These are phyloP conservation scores for Diachasmimorpha longicaudata DNA, from an alignment of 1,140 invertebrate genomes.

Conservation along the genomic window DNA sequence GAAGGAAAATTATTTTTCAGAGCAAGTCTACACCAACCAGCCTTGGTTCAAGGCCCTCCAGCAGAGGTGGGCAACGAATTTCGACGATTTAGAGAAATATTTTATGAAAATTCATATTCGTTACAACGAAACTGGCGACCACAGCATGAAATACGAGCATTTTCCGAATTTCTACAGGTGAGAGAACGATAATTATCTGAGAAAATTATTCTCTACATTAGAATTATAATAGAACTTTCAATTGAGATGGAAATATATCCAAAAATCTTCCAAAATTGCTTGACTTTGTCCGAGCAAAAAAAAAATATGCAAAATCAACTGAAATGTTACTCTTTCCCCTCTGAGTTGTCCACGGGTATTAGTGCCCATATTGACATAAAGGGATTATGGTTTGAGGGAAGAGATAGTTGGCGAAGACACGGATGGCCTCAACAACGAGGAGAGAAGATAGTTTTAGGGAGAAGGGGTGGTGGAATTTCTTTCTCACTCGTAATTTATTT, in stretches of 20 bases:
- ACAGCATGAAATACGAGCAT: conserved; percentile 84
- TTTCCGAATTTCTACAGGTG: conserved; percentile 87
- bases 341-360: conserved; percentile 18
- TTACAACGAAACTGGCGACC: conserved; percentile 84
- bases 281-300: not conserved
- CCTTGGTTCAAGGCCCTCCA: conserved; percentile 88
- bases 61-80: conserved; percentile 92
- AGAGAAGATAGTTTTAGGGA: not conserved
- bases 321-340: not conserved
- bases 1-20: conserved; percentile 45
- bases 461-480: conserved; percentile 18
- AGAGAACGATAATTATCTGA: conserved; percentile 25
- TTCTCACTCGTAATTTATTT: conserved; percentile 47
- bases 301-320: not conserved
- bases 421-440: not conserved
- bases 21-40: conserved; percentile 83
- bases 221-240: too few species aligned
- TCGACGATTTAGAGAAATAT: conserved; percentile 89
- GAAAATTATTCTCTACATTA: too few species aligned
- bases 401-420: not conserved
- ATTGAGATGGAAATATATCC: too few species aligned
- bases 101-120: conserved; percentile 92
- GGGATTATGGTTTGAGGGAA: conserved; percentile 29
- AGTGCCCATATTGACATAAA: conserved; percentile 26
- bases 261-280: too few species aligned